A percentile compares a stretch with the other conserved stretches of the same genome.
These are phyloP conservation scores for Eulithis prunata DNA, from an alignment of 2,888 invertebrate species.

Conservation along the genomic window DNA sequence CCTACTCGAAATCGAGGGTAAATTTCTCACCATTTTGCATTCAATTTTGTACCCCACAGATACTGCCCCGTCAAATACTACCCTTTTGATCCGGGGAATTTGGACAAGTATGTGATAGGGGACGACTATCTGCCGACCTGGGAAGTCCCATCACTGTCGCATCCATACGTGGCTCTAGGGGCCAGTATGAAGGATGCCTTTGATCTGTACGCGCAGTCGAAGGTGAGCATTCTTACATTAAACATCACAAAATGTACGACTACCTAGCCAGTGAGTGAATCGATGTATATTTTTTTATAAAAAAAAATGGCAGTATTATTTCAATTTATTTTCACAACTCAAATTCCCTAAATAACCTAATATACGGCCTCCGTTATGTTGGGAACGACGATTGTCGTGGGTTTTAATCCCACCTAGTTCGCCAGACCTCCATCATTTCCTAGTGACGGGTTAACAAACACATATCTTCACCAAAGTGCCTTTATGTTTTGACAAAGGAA, in stretches of 20 bases:
- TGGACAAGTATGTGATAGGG: constrained; percentile 96
- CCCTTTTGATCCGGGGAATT: constrained; percentile 91
- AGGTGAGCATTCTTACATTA: constrained; percentile 51
- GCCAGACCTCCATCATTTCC: no score
- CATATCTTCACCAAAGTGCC: constrained; percentile 1
- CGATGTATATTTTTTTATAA: not conserved
- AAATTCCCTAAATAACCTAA: no score
- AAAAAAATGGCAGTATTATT: no score
- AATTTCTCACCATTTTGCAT: no score
- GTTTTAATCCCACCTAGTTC: no score
- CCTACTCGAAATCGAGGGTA: no score
- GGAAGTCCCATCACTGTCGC: constrained; percentile 92
- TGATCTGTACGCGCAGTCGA: constrained; percentile 88
- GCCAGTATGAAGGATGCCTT: constrained; percentile 95
- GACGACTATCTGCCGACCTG: constrained; percentile 98
- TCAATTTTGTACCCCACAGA: constrained; percentile 68
- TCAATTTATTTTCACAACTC: no score
- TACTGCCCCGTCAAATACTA: constrained; percentile 95
- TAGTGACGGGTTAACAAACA: no score
- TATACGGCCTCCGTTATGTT: no score
- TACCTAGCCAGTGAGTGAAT: not conserved
- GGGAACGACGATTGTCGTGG: no score
- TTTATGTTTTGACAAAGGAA: constrained; percentile 22
- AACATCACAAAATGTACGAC: no score
- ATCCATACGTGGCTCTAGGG: constrained; percentile 88